Base-by-base conservation (phyloP, 2,113 vertebrate species). In the Abramis brama region DNA sequence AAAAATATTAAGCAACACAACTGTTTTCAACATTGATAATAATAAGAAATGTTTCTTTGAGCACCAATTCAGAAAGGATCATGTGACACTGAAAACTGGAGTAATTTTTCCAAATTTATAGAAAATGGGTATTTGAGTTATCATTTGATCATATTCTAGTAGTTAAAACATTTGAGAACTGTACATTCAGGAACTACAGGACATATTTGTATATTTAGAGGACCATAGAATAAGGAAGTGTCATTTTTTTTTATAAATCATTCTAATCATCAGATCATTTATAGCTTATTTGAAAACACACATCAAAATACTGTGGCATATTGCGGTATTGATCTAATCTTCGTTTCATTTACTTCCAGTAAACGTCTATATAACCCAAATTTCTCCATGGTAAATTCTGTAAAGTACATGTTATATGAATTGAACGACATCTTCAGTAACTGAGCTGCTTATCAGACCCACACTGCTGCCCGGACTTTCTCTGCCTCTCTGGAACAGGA, bases 401-500 rank as follows among this genome's bases (percentile, higher is more conserved):
- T 36, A 0, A 79, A 79, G 23, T 59, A 6, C 2, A 15, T 60
- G 21, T 60, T 59, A 2, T 39, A 60, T 39, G 2, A 60, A 62
- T 62, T 25, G 23, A n/a, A 60, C 12, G 6, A 45, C 19, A 25
- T n/a, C 8, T 21, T 33, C 30, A 47, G 19, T 81, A 25, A 83
- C 33, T 30, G 10, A 50, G 45, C 73, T 43, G 33, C 43, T 92
- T 92, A 92, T 93, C 89, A 87, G 60, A 57, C 8, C 52, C 52
- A 5, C 30, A 23, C 12, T 85, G 82, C 75, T 84, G 64, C 84
- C 86, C n/a, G 3, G 50, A 43, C 13, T 43, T 33, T 71, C 70
- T 88, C 15, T 87, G 84, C 85, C 84, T 87, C 87, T 91, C 86
- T 50, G 19, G 85, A 89, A 91, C 87, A 89, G 92, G 94, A 95